Base-by-base conservation (phyloP, 2,888 invertebrate species). In the Malthinus seriepunctatus region DNA sequence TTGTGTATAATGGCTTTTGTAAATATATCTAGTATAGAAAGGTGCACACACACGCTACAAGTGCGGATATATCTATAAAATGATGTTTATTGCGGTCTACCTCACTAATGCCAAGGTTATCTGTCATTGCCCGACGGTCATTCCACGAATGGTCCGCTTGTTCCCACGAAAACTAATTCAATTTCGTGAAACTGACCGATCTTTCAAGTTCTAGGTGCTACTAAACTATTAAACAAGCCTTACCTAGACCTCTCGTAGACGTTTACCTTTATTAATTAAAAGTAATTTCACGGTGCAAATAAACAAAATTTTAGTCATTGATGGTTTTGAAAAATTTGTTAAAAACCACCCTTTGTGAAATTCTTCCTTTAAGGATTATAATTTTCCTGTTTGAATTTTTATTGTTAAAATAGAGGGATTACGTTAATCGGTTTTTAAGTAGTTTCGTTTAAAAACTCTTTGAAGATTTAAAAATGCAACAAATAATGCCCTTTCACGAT, bases 91-190 rank as follows among this genome's bases (percentile, higher is more conserved):
- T 42, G 47, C 69, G 68, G 68, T 65, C 59, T 44, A 53, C 60
- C 69, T 65, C 65, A 64, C 68, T 70, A 73, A 67, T 70, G 70
- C 71, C 74, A 74, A 74, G 75, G 74, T 72, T 72, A 70, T 71
- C 72, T 70, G 71, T 71, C 72, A 71, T 70, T 70, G 71, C 64
- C 71, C 72, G 67, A 55, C 35, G 33, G 32, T 63, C 63, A 68
- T 73, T 73, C 72, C 66, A 70, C 72, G 73, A 71, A 73, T 66
- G 54, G 51, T 56, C 54, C 64, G 64, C 59, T 60, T 56, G 67
- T 71, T 71, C 71, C 67, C 71, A 70, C 69, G 71, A 71, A 71
- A 64, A 66, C 61, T 58, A 56, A 60, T 56, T 39, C 57, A 67
- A 67, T 69, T 70, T 65, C 66, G 53, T 65, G 71, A 69, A 70